Evolutionary conservation across 1,140 invertebrate species (phyloP).

Genomic region (Drosophila orena): DNA sequence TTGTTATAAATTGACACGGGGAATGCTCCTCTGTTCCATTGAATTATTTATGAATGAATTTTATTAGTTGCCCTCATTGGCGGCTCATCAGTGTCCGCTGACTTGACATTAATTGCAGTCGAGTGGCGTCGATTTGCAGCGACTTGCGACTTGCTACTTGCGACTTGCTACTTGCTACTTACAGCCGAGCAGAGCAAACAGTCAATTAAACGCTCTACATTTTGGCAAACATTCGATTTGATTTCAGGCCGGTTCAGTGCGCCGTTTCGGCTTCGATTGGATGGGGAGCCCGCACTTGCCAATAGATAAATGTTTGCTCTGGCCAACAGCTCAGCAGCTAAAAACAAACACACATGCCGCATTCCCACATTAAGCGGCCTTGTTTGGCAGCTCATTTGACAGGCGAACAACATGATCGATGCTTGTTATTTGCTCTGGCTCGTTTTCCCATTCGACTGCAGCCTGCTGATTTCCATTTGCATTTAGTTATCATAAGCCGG

Average conservation of each 20-base stretch:
- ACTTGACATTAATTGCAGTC: conserved; percentile 66
- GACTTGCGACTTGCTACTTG: not conserved
- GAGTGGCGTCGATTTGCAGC: conserved; percentile 51
- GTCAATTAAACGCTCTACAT: conserved; percentile 78
- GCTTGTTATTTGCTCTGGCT: conserved; percentile 48
- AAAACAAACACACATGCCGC: conserved; percentile 59
- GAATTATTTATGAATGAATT: conserved; percentile 83
- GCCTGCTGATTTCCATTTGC: conserved; percentile 47
- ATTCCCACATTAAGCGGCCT: conserved; percentile 68
- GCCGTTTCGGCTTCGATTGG: not conserved
- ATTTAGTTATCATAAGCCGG: conserved; percentile 64
- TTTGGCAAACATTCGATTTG: conserved; percentile 73
- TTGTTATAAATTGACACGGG: conserved; percentile 74
- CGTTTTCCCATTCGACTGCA: conserved; percentile 28
- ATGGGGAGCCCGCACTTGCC: conserved; percentile 10
- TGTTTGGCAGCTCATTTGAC: conserved; percentile 73
- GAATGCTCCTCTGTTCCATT: conserved; percentile 48
- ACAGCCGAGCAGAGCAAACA: conserved; percentile 25
- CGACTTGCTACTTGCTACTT: conserved; percentile 15
- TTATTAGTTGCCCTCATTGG: conserved; percentile 82
- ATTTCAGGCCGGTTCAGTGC: conserved; percentile 37
- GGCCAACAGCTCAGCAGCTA: conserved; percentile 1
- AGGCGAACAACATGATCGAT: conserved; percentile 75
- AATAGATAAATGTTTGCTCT: conserved; percentile 49
- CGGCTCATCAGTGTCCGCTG: conserved; percentile 75